These are phyloP conservation scores for Acrobasis repandana DNA, from an alignment of 2,888 invertebrate genomes.

Conservation along the genomic window DNA sequence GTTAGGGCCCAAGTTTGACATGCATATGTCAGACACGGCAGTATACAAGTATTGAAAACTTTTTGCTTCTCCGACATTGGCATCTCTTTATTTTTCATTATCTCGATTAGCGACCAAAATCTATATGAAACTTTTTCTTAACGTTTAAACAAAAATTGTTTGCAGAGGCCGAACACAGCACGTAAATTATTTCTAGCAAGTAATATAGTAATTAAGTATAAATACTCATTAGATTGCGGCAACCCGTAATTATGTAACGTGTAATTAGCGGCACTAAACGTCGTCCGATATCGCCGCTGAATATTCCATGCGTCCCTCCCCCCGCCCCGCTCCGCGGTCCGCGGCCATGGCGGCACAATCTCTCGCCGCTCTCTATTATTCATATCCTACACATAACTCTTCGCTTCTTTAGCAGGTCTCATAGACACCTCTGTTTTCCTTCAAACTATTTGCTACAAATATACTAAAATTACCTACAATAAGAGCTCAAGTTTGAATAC, in stretches of 20 bases:
- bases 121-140: not conserved
- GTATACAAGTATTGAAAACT: too few species aligned
- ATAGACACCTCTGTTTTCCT: not conserved
- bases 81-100: too few species aligned
- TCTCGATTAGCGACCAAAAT: too few species aligned
- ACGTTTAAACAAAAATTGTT: slow-evolving; percentile 11
- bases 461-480: too few species aligned
- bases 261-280: slow-evolving; percentile 21
- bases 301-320: slow-evolving; percentile 25
- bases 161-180: not conserved
- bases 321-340: slow-evolving; percentile 18
- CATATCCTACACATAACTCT: slow-evolving; percentile 7
- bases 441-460: too few species aligned
- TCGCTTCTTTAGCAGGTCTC: not conserved
- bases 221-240: slow-evolving; percentile 25
- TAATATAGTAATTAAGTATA: slow-evolving; percentile 21
- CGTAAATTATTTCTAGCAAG: slow-evolving; percentile 19
- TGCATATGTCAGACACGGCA: too few species aligned
- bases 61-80: too few species aligned
- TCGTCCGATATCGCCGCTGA: slow-evolving; percentile 20
- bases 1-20: too few species aligned
- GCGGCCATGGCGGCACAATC: slow-evolving; percentile 2
- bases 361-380: slow-evolving; percentile 9
- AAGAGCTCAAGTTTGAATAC: too few species aligned
- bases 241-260: slow-evolving; percentile 28